Evolutionary conservation across 1,140 invertebrate genomes (phyloP), one percentile per base, ranked within the genome.

Genomic region (Atopsyche davidsoni): DNA sequence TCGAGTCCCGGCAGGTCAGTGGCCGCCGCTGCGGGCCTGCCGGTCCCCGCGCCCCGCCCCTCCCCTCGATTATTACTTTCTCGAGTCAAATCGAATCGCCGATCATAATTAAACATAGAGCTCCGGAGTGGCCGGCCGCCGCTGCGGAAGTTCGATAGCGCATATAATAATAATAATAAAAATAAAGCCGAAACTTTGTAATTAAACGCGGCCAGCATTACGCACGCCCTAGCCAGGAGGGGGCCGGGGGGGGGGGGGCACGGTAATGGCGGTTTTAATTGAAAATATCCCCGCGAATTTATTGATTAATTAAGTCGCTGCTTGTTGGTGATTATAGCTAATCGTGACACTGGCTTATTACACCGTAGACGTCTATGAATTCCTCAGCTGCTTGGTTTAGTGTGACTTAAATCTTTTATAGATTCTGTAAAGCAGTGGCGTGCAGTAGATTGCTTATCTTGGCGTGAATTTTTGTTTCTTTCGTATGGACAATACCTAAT

Each of bases 71-170:
- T 47, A 47, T 39, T 39, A 40, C 36, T 47, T 38, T 39, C 46
- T 40, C 16, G 31, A 49, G 46, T 32, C 22, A 21, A 23, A 47
- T 40, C 46, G 21, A 39, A 39, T 14, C n/a, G n/a, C n/a, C n/a
- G 18, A 22, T 47, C 38, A 16, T 50, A 50, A 50, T 50, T 50
- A 50, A 50, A 50, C 48, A 50, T 50, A 50, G 48, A 50, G 13
- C 25, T 49, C 36, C 9, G 36, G 19, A 14, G n/a, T 34, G 34
- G 19, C 9, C 16, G 4, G 19, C 28, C 39, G 9, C 28, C 38
- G 28, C 39, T 2, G 10, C 40, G 18, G 28, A 50, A 50, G 42
- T 44, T 43, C 24, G 28, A 50, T 50, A 23, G 21, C 48, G 31
- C 40, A 50, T n/a, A n/a, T n/a, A n/a, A n/a, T n/a, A n/a, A n/a